Conservation (phyloP, 2,797 vertebrate genomes). For the Xiphorhynchus erythropygius region DNA sequence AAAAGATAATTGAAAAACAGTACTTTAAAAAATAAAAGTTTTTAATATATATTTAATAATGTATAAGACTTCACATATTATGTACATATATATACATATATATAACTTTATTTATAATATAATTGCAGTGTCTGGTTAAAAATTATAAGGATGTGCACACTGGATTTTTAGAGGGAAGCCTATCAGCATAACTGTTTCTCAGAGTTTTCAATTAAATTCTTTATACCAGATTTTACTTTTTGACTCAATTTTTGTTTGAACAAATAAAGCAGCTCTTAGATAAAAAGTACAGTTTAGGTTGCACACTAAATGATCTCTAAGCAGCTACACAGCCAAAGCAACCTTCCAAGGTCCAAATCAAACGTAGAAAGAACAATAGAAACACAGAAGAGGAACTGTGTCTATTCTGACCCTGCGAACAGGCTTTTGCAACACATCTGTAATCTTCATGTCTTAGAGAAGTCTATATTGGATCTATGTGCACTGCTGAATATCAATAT, state of each 20-base stretch:
- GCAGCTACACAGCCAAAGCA: neutral
- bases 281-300: neutral
- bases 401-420: neutral
- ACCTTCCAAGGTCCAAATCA: neutral
- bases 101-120: neutral
- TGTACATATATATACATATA: neutral
- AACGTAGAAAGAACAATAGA: neutral
- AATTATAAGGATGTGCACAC: neutral
- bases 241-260: neutral
- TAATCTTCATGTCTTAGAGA: neutral
- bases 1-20: neutral
- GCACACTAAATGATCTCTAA: neutral
- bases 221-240: neutral
- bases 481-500: neutral
- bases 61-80: neutral
- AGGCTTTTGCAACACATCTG: neutral
- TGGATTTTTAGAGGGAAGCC: neutral
- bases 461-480: neutral
- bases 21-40: neutral
- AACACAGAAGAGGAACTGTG: neutral
- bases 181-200: neutral
- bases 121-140: neutral
- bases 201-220: neutral
- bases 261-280: neutral
- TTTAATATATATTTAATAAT: neutral